A percentile compares a stretch with the other conserved stretches of the same genome.
These are phyloP conservation scores for Nephila pilipes DNA, from an alignment of 1,140 invertebrate genomes.

Conservation along the genomic window DNA sequence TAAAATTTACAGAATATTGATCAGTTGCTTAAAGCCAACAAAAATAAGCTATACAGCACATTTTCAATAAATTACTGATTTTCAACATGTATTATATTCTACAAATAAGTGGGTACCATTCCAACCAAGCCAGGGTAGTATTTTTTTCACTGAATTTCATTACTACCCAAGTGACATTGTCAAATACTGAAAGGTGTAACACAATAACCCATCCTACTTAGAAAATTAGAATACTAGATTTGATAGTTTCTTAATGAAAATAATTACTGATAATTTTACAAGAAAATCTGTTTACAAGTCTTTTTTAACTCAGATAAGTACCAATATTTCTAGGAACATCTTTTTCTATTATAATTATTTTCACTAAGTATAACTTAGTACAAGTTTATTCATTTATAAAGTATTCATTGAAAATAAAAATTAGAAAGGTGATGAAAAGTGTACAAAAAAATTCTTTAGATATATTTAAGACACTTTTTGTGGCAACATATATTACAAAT, in stretches of 20 bases:
- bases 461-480: no score
- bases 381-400: no score
- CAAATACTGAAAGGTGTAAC: background rate
- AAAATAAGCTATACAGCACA: constrained; percentile 71
- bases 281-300: background rate
- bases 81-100: constrained; percentile 50
- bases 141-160: background rate
- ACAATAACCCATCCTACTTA: background rate
- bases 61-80: constrained; percentile 12
- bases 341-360: background rate
- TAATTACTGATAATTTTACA: background rate
- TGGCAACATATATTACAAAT: no score
- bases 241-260: background rate
- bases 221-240: no score
- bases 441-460: no score
- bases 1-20: constrained; percentile 59
- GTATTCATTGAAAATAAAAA: no score
- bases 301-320: background rate
- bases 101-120: constrained; percentile 6
- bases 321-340: background rate
- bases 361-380: background rate
- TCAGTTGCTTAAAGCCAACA: constrained; percentile 61
- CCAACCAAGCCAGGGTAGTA: background rate
- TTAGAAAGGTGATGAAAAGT: no score
- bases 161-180: background rate